Base-by-base conservation (phyloP, 2,888 invertebrate genomes). In the Terebella lapidaria region DNA sequence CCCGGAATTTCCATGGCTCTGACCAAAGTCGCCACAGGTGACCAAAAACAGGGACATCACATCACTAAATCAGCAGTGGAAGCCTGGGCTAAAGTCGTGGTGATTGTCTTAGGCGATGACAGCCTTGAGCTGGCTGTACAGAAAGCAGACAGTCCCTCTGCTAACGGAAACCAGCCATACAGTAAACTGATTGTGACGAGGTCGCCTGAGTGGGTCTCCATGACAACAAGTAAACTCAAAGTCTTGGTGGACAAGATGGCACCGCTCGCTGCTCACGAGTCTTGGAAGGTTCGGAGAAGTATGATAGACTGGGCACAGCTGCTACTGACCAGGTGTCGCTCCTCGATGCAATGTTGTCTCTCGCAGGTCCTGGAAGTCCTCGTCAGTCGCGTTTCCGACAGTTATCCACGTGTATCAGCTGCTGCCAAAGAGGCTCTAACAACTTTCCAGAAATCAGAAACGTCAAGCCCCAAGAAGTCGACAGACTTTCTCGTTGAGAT, bases 211-310 rank as follows among this genome's bases (percentile, higher is more conserved):
- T 74, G 75, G 75, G 63, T 71, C 18, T 62, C 67, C 22, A 57
- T 60, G 4, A 73, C 74, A 5, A 63, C 69, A n/a, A 61, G 63
- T 10, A 73, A 74, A 57, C 56, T 74, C 29, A 47, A 63, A 2
- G 59, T 73, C 1, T 60, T 75, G 52, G 24, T 49, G 10, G 24
- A 10, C 5, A 49, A 22, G 49, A 67, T 74, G 35, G 68, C 69
- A 47, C 69, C 72, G 59, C 66, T 74, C 4, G 61, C 67, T 10
- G 65, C 64, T n/a, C 71, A 74, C 59, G 64, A 65, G 30, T 71
- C 68, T 63, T 75, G 74, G 74, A 66, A 70, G 35, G 74, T 75
- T 0, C 54, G 75, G 54, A 63, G 65, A 3, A 66, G 71, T 5
- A 61, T 74, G 15, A 71, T 72, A 3, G 70, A 72, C 22, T 69